Base-by-base conservation (phyloP, 2,797 vertebrate genomes). In the Alectoris magna region DNA sequence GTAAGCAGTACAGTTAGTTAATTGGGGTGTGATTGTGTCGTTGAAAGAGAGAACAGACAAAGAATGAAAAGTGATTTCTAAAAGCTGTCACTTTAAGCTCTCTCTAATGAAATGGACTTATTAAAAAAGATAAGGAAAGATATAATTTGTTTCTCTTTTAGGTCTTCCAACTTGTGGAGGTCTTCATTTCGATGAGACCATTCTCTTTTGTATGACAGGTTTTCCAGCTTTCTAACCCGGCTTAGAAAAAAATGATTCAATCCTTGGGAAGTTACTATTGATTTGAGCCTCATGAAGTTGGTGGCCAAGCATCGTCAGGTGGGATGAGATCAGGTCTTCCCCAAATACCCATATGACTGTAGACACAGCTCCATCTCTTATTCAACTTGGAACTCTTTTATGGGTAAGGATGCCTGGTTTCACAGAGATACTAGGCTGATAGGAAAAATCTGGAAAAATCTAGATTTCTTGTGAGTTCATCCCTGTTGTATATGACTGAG, bases 1-100 rank as follows among this genome's bases (percentile, higher is more conserved):
- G 72, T 75, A 77, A 91, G 88, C 80, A 84, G 83, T 82, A 74
- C 49, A 77, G 90, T 94, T 94, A 79, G 71, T 93, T 95, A 96
- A 95, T 88, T 90, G 85, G 93, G 85, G 68, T 84, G 77, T 80
- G 86, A 94, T 63, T 90, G 80, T 66, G 41, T n/a, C 90, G 58
- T 34, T 80, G 85, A 89, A 91, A 88, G 82, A 86, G 60, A 94
- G 80, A 91, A 46, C 38, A 41, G 80, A 58, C 60, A 70, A 93
- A 88, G 79, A 92, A 90, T 59, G 85, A 66, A 70, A 87, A 91
- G 80, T 38, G 51, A 44, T 94, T 94, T 94, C 91, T 90, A 88
- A 96, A 93, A 92, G 84, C 71, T 82, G 77, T 63, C 74, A 63
- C 77, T 92, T 94, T 72, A 95, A 91, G 84, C 80, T 60, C 88